These are phyloP conservation scores for Mythimna loreyi DNA, from an alignment of 2,888 invertebrate species.

Conservation along the genomic window DNA sequence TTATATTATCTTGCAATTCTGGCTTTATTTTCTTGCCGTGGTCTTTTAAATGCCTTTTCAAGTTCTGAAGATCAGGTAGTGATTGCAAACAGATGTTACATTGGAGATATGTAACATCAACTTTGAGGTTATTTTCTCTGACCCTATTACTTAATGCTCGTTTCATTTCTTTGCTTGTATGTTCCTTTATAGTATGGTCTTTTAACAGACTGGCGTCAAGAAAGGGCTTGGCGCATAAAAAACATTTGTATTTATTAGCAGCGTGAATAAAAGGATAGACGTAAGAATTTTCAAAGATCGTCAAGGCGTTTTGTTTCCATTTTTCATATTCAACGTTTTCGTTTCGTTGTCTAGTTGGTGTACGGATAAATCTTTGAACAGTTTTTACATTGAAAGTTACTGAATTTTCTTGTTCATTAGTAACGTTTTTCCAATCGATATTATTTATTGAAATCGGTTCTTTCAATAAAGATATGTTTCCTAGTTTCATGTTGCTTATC, in stretches of 20 bases:
- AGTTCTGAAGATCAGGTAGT: conserved; percentile 65
- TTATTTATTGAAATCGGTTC: conserved; percentile 75
- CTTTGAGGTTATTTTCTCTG: conserved; percentile 78
- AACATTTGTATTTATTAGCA: conserved; percentile 81
- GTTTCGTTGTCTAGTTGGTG: conserved; percentile 50
- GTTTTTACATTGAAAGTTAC: conserved; percentile 71
- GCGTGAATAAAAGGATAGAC: conserved; percentile 82
- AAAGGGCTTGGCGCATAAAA: conserved; percentile 75
- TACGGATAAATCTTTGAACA: conserved; percentile 59
- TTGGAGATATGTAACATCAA: conserved; percentile 77
- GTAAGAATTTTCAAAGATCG: conserved; percentile 77
- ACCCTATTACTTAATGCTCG: conserved; percentile 72
- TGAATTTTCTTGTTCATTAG: conserved; percentile 46
- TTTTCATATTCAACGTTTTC: conserved; percentile 53
- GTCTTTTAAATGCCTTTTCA: conserved; percentile 78
- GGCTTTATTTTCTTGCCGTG: conserved; percentile 76
- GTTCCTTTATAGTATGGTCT: conserved; percentile 70
- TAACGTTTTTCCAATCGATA: conserved; percentile 62
- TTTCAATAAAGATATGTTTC: conserved; percentile 68
- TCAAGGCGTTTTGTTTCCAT: conserved; percentile 78
- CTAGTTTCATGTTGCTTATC: conserved; percentile 20
- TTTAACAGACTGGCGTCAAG: conserved; percentile 73
- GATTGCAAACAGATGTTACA: conserved; percentile 77
- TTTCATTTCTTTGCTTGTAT: conserved; percentile 74
- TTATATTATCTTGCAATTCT: conserved; percentile 76